phyloP scores from a whole-genome alignment of 1,140 invertebrate species.

The Aleiodes sp. region DNA sequence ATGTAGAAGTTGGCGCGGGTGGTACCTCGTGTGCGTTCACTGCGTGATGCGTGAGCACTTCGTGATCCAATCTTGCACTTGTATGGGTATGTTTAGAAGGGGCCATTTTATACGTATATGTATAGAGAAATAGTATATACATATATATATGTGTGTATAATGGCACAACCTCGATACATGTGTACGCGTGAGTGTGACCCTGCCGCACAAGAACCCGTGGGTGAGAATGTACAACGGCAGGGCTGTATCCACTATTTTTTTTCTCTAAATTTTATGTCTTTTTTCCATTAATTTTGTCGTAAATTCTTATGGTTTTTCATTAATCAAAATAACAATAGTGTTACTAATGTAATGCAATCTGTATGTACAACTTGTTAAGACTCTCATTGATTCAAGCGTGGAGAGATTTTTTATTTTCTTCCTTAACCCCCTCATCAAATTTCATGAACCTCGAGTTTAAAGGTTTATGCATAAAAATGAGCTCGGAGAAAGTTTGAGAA shows the following conservation, averaged over 20 bases:
- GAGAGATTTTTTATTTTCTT: too few relatives aligned
- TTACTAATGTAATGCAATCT: too few relatives aligned
- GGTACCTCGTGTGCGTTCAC: neutral
- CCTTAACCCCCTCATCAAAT: too few relatives aligned
- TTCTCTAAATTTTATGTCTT: neutral
- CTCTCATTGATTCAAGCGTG: too few relatives aligned
- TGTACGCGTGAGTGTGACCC: constrained; percentile 32
- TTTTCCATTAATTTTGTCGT: neutral
- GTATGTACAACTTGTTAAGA: too few relatives aligned
- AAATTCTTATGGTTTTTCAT: too few relatives aligned
- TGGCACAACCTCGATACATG: neutral
- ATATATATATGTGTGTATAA: neutral
- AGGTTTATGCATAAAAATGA: too few relatives aligned
- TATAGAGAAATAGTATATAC: too few relatives aligned
- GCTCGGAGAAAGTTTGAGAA: too few relatives aligned
- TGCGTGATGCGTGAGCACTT: constrained; percentile 21
- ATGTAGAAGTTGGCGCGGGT: neutral
- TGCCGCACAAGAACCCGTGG: constrained; percentile 31
- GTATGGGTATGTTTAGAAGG: neutral
- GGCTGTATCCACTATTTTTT: constrained; percentile 28
- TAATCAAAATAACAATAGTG: too few relatives aligned
- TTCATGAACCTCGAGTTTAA: too few relatives aligned
- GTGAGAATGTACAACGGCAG: constrained; percentile 35
- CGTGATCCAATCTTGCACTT: neutral
- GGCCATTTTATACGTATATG: neutral